phyloP scores from a whole-genome alignment of 2,888 invertebrate genomes.

The Frankliniella intonsa region DNA sequence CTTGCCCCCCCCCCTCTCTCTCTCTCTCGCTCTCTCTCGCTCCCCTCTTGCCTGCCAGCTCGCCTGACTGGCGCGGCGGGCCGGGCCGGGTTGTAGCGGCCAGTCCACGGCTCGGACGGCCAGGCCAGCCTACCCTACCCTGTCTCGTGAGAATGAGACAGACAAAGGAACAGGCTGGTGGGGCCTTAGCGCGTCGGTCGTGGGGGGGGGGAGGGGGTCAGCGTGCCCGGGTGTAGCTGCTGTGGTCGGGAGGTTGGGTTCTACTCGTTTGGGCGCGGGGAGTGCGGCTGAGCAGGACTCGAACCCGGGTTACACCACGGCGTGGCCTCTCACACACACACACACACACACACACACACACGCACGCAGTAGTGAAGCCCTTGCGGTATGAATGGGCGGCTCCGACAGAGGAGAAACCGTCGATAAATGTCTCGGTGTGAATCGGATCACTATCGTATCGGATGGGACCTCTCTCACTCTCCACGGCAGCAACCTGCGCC shows the following conservation, averaged over 20 bases:
- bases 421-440: too few species aligned
- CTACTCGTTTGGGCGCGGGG: not conserved
- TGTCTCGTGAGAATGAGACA: constrained; percentile 12
- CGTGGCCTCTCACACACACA: too few species aligned
- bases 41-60: not conserved
- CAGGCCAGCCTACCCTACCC: not conserved
- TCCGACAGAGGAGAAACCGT: too few species aligned
- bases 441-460: too few species aligned
- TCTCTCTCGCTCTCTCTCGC: not conserved
- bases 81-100: not conserved
- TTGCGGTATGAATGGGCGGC: too few species aligned
- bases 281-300: not conserved
- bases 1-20: not conserved
- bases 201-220: not conserved
- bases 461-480: too few species aligned
- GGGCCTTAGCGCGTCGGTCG: not conserved
- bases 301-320: not conserved
- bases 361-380: too few species aligned
- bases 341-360: too few species aligned
- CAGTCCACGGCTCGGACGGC: too few species aligned
- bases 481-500: too few species aligned
- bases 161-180: not conserved
- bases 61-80: not conserved
- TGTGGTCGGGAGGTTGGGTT: not conserved
- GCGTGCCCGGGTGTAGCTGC: not conserved